Percentiles rank a stretch among this genome's conserved stretches.
Evolutionary conservation across 2,113 vertebrate genomes (phyloP).

Genomic region (Carlito syrichta): DNA sequence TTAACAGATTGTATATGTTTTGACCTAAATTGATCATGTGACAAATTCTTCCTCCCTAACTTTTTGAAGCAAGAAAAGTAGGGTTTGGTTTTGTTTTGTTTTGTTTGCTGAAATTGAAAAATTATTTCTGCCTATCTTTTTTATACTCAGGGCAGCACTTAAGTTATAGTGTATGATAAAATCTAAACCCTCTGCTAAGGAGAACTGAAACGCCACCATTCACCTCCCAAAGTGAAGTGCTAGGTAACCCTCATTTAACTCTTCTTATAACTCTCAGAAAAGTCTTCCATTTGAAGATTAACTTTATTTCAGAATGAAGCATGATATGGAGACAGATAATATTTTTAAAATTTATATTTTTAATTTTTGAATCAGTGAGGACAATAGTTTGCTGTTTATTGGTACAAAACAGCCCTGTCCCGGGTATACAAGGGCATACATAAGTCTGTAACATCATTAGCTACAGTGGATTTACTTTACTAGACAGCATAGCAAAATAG

Average conservation of each 20-base stretch:
- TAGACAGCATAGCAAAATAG: constrained; percentile 64
- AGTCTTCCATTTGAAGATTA: neutral
- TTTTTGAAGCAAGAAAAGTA: neutral
- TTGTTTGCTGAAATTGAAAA: neutral
- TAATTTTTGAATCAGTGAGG: constrained; percentile 51
- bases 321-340: constrained; percentile 2
- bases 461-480: constrained; percentile 58
- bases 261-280: neutral
- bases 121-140: neutral
- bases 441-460: constrained; percentile 52
- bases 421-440: constrained; percentile 46
- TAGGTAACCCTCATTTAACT: neutral
- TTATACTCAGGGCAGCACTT: neutral
- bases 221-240: neutral
- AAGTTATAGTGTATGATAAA: neutral
- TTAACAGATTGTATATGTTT: neutral
- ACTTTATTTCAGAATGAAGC: constrained; percentile 31
- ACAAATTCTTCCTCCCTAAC: neutral
- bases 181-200: neutral
- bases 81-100: neutral
- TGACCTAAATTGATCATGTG: neutral
- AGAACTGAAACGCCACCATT: neutral
- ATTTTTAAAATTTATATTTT: neutral
- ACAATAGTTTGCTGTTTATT: constrained; percentile 35
- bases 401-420: constrained; percentile 64